Conservation (phyloP, 53 echinoderm and acorn worm genomes). For the Astropecten irregularis region DNA sequence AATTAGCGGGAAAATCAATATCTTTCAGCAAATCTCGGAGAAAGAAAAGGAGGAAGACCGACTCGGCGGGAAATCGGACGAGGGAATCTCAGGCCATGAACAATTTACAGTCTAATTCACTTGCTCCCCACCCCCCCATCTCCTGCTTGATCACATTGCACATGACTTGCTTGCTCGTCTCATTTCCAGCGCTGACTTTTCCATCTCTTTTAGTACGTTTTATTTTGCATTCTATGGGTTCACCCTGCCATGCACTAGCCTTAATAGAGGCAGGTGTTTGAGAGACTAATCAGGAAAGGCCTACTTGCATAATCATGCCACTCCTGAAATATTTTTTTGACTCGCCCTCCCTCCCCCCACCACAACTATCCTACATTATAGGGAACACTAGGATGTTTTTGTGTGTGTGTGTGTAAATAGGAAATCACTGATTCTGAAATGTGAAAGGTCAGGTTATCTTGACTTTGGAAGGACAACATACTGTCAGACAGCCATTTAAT, state of each 20-base stretch:
- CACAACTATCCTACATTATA: no score
- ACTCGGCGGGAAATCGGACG: conserved; percentile 23
- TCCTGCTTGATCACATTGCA: conserved; percentile 44
- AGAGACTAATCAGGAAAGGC: conserved; percentile 38
- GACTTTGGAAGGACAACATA: no score
- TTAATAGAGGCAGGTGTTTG: conserved; percentile 57
- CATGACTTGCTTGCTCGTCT: conserved; percentile 47
- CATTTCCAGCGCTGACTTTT: conserved; percentile 40
- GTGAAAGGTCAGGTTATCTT: no score
- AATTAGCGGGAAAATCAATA: conserved; percentile 98
- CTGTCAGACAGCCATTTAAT: no score
- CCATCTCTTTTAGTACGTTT: conserved; percentile 52
- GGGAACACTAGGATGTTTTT: no score
- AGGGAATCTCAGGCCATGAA: conserved; percentile 45
- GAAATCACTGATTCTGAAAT: no score
- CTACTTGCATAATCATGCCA: conserved; percentile 52
- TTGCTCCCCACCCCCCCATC: conserved; percentile 15
- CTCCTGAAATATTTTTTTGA: conserved; percentile 10
- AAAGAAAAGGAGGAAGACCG: not conserved
- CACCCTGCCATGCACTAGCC: conserved; percentile 45
- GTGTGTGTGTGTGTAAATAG: no score
- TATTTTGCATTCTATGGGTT: conserved; percentile 42
- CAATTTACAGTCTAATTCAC: conserved; percentile 59
- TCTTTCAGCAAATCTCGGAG: conserved; percentile 95
- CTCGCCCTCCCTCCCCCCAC: not conserved